Evolutionary conservation across 2,888 invertebrate species (phyloP).

Genomic region (Ametastegia equiseti): DNA sequence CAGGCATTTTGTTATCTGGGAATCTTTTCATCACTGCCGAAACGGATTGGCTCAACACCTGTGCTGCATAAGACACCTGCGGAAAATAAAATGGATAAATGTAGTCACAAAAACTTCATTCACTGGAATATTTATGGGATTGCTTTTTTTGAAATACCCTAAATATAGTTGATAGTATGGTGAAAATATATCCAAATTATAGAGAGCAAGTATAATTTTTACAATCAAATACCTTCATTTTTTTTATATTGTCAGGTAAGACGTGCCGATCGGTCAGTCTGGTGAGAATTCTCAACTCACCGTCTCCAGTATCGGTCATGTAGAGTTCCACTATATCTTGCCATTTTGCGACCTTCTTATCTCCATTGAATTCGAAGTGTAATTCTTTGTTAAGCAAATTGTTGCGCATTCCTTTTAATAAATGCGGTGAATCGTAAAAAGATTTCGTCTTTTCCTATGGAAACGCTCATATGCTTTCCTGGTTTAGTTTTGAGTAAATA

Average conservation of each 20-base stretch:
- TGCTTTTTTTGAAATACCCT: too few species aligned
- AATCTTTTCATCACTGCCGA: not conserved
- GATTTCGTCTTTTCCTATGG: not conserved
- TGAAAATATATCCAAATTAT: too few species aligned
- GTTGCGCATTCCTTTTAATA: constrained; percentile 53
- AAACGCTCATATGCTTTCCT: not conserved
- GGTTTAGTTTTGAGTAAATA: not conserved
- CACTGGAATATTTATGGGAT: not conserved
- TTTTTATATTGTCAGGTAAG: not conserved
- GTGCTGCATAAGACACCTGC: not conserved
- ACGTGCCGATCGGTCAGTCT: constrained; percentile 3
- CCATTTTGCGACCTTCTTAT: not conserved
- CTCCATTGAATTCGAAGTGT: constrained; percentile 38
- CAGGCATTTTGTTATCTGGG: too few species aligned
- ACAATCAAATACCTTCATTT: not conserved
- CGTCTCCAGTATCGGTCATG: not conserved
- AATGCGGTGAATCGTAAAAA: constrained; percentile 40
- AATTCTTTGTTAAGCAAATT: constrained; percentile 49
- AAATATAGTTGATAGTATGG: too few species aligned
- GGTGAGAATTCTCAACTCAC: not conserved
- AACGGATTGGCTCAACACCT: not conserved
- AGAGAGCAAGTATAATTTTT: not conserved
- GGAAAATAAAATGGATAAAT: not conserved
- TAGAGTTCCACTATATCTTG: not conserved
- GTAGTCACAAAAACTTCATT: not conserved